Conservation (phyloP, 1,140 invertebrate species). For the Trypoxylus dichotomus region DNA sequence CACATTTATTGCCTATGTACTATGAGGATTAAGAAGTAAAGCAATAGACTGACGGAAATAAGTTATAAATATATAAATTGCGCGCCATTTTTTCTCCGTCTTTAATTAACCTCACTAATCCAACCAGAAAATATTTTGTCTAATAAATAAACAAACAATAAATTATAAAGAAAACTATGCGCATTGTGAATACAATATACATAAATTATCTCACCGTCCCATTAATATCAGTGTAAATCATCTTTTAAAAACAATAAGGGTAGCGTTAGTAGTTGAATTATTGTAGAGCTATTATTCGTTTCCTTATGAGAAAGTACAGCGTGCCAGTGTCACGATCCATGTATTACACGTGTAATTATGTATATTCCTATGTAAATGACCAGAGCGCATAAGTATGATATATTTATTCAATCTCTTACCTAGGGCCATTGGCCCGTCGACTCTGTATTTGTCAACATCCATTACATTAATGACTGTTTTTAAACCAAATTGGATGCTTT, state of each 20-base stretch:
- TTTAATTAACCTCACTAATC: too few relatives aligned
- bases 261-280: neutral
- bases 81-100: too few relatives aligned
- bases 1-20: too few relatives aligned
- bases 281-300: neutral
- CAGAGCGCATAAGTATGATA: slow-evolving; percentile 23
- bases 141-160: slow-evolving; percentile 1
- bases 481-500: slow-evolving; percentile 27
- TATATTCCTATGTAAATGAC: slow-evolving; percentile 25
- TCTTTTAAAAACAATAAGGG: slow-evolving; percentile 8
- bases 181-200: neutral
- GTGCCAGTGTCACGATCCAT: slow-evolving; percentile 16
- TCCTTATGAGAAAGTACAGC: neutral
- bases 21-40: too few relatives aligned
- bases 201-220: neutral
- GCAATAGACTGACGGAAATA: too few relatives aligned
- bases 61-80: too few relatives aligned
- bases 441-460: slow-evolving; percentile 26
- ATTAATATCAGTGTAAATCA: neutral
- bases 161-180: neutral
- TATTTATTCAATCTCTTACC: slow-evolving; percentile 27
- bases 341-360: slow-evolving; percentile 29
- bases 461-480: slow-evolving; percentile 28
- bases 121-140: neutral
- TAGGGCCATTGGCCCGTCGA: slow-evolving; percentile 12